Percentiles rank a stretch among this genome's conserved stretches.
Evolutionary conservation across 2,113 vertebrate genomes (phyloP).

Genomic region (Cololabis saira): DNA sequence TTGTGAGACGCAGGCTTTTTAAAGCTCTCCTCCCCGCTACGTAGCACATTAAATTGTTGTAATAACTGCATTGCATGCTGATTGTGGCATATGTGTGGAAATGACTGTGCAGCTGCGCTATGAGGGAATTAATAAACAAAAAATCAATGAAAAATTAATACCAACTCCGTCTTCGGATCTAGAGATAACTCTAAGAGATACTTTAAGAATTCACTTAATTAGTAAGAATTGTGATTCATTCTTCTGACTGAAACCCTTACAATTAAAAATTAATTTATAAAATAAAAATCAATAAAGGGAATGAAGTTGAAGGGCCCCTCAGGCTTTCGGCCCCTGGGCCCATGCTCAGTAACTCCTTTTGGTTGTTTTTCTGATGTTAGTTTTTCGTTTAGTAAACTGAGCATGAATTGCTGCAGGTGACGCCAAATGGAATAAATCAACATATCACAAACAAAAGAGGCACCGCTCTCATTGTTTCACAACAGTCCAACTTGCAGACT

Average conservation of each 20-base stretch:
- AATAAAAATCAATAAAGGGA: no score
- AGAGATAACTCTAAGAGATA: background rate
- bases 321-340: background rate
- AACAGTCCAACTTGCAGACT: background rate
- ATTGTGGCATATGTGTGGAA: background rate
- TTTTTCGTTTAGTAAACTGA: slow-evolving; percentile 2
- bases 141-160: background rate
- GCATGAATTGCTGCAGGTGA: slow-evolving; percentile 1
- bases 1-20: slow-evolving; percentile 22
- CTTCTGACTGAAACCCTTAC: background rate
- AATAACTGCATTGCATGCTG: slow-evolving; percentile 11
- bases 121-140: background rate
- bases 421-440: no score
- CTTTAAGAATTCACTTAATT: slow-evolving; percentile 1
- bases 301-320: background rate
- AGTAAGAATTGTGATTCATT: background rate
- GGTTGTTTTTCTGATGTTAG: slow-evolving; percentile 9
- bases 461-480: background rate
- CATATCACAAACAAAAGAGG: no score
- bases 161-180: background rate
- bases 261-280: no score
- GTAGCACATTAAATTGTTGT: slow-evolving; percentile 14
- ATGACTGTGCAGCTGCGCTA: background rate
- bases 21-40: slow-evolving; percentile 4
- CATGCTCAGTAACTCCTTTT: background rate